These are phyloP conservation scores for Periophthalmus magnuspinnatus DNA, from an alignment of 2,797 vertebrate species.

Conservation along the genomic window DNA sequence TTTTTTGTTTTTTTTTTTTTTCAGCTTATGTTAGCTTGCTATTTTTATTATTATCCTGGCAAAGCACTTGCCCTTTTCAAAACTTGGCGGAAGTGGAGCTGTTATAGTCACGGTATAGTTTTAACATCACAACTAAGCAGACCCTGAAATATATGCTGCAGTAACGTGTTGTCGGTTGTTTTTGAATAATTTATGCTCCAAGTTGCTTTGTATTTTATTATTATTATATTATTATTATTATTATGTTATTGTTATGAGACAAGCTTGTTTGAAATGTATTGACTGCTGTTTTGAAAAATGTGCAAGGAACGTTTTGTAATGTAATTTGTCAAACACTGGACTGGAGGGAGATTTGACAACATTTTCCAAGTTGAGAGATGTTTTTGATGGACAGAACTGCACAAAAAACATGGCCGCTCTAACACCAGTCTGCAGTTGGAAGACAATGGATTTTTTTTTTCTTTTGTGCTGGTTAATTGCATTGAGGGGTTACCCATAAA, in stretches of 20 bases:
- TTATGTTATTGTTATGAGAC: slow-evolving; percentile 90
- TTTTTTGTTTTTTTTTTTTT: slow-evolving; percentile 62
- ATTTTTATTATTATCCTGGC: slow-evolving; percentile 63
- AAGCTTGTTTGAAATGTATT: slow-evolving; percentile 94
- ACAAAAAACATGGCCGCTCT: slow-evolving; percentile 53
- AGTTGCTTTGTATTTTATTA: slow-evolving; percentile 88
- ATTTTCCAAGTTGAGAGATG: slow-evolving; percentile 75
- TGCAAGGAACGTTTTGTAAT: slow-evolving; percentile 87
- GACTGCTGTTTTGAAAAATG: slow-evolving; percentile 97
- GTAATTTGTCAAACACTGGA: slow-evolving; percentile 99
- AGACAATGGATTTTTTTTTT: slow-evolving; percentile 39
- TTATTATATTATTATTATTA: slow-evolving; percentile 69
- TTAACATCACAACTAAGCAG: slow-evolving; percentile 82
- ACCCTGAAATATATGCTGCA: slow-evolving; percentile 99
- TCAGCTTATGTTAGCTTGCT: slow-evolving; percentile 52
- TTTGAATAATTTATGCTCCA: slow-evolving; percentile 90
- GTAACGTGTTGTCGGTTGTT: slow-evolving; percentile 86
- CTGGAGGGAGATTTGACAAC: slow-evolving; percentile 87
- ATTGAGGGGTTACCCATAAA: slow-evolving; percentile 40
- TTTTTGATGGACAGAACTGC: slow-evolving; percentile 77
- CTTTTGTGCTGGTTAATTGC: slow-evolving; percentile 51
- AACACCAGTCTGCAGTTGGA: slow-evolving; percentile 46
- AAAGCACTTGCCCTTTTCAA: slow-evolving; percentile 59
- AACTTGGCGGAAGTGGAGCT: slow-evolving; percentile 78
- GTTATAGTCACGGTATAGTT: slow-evolving; percentile 81